Conservation (phyloP, 1,140 invertebrate species). For the Laodelphax striatellus region DNA sequence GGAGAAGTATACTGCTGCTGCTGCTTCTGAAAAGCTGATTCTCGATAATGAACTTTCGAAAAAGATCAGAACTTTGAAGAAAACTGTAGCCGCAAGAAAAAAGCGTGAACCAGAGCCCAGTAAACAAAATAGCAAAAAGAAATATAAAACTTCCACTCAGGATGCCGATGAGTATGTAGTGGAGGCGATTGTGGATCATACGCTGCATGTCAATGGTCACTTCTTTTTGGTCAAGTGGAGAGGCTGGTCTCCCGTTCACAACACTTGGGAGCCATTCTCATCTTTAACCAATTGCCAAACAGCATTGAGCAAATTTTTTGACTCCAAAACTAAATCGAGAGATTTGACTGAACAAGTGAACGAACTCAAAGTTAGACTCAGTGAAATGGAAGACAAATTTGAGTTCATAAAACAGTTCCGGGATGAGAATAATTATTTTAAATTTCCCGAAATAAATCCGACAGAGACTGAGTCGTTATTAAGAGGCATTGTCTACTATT, state of each 20-base stretch:
- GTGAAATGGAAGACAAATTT: too few species aligned
- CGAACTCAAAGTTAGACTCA: background rate
- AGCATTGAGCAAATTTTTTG: conserved; percentile 37
- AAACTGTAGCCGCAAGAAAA: too few species aligned
- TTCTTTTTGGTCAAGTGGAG: conserved; percentile 79
- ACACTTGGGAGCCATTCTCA: conserved; percentile 77
- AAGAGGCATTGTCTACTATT: conserved; percentile 8
- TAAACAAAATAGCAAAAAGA: background rate
- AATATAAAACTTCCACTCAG: background rate
- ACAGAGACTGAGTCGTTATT: conserved; percentile 12
- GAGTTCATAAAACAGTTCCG: conserved; percentile 24
- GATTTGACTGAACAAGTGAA: conserved; percentile 12
- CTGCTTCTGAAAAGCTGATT: too few species aligned
- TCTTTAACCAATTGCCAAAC: conserved; percentile 54
- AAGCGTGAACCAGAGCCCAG: too few species aligned
- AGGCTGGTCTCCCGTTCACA: conserved; percentile 52
- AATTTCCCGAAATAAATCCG: conserved; percentile 18
- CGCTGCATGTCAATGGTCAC: conserved; percentile 25
- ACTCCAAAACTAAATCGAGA: conserved; percentile 19
- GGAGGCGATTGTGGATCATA: conserved; percentile 51
- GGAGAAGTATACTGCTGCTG: too few species aligned
- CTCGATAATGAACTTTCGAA: too few species aligned
- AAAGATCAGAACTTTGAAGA: too few species aligned
- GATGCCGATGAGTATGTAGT: conserved; percentile 48
- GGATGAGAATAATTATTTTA: conserved; percentile 28